Conservation (phyloP, 1,140 invertebrate genomes). For the Semibalanus balanoides region DNA sequence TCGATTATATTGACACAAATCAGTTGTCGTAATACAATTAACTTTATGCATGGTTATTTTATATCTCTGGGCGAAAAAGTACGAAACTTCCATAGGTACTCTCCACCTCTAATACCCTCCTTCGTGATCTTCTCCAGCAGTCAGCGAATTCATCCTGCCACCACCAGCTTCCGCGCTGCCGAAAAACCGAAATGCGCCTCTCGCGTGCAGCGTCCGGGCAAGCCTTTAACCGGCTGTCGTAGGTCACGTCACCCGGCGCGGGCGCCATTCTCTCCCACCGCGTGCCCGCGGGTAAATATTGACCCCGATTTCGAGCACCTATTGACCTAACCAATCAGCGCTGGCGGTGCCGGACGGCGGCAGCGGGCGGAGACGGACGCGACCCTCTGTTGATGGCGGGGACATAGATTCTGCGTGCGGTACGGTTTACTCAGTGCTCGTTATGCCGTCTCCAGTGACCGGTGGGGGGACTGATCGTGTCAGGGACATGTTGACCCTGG, state of each 20-base stretch:
- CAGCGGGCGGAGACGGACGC: too few relatives aligned
- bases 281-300: not conserved
- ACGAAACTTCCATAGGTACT: too few relatives aligned
- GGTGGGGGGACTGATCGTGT: not conserved
- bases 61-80: too few relatives aligned
- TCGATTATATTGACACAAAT: too few relatives aligned
- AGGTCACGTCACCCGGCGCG: not conserved
- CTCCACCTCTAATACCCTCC: too few relatives aligned
- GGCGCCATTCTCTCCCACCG: not conserved
- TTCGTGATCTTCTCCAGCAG: too few relatives aligned
- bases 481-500: not conserved
- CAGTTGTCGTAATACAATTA: too few relatives aligned
- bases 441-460: not conserved
- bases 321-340: not conserved
- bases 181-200: not conserved
- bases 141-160: not conserved
- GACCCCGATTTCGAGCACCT: constrained; percentile 1
- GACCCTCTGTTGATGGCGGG: not conserved
- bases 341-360: too few relatives aligned
- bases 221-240: not conserved
- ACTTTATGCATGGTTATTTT: too few relatives aligned
- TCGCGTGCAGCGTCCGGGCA: not conserved
- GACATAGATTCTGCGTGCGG: not conserved
- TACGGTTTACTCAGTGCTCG: not conserved
- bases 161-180: not conserved